A percentile compares a stretch with the other conserved stretches of the same genome.
phyloP scores from a whole-genome alignment of 2,888 invertebrate species.

The Rhingia campestris region DNA sequence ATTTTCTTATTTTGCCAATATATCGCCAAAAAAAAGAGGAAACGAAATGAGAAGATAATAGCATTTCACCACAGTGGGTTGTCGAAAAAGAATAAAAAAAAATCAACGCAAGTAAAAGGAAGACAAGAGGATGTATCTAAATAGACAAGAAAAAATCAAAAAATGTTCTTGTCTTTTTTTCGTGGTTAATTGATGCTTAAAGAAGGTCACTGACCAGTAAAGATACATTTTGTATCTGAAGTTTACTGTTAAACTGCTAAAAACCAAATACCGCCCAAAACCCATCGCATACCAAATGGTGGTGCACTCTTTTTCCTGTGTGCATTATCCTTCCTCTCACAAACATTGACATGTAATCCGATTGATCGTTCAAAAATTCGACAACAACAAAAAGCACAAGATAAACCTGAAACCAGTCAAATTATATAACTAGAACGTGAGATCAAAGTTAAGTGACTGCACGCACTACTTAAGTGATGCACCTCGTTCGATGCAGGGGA shows the following conservation, averaged over 20 bases:
- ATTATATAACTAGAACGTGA: constrained; percentile 72
- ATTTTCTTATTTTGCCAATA: constrained; percentile 48
- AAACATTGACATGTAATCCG: constrained; percentile 64
- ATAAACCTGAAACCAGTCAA: constrained; percentile 47
- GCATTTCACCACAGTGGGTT: constrained; percentile 59
- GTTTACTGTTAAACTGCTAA: constrained; percentile 17
- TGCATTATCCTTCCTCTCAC: constrained; percentile 34
- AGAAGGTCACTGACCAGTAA: constrained; percentile 66
- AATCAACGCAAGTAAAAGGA: constrained; percentile 2
- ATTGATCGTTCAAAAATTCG: constrained; percentile 50
- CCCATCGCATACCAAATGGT: constrained; percentile 32
- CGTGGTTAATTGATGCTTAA: constrained; percentile 36
- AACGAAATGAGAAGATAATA: constrained; percentile 35
- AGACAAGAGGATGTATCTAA: neutral
- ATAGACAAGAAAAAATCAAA: constrained; percentile 39
- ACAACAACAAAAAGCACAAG: constrained; percentile 3
- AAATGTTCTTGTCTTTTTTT: constrained; percentile 18
- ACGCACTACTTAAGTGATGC: constrained; percentile 59
- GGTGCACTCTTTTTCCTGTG: constrained; percentile 9
- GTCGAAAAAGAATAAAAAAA: constrained; percentile 56
- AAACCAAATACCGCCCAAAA: constrained; percentile 27
- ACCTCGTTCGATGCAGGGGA: constrained; percentile 5
- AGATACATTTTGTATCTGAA: constrained; percentile 40
- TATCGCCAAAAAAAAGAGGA: constrained; percentile 25
- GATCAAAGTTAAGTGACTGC: constrained; percentile 69